Conservation (phyloP, 2,797 vertebrate species). For the Labeo calbasu region DNA sequence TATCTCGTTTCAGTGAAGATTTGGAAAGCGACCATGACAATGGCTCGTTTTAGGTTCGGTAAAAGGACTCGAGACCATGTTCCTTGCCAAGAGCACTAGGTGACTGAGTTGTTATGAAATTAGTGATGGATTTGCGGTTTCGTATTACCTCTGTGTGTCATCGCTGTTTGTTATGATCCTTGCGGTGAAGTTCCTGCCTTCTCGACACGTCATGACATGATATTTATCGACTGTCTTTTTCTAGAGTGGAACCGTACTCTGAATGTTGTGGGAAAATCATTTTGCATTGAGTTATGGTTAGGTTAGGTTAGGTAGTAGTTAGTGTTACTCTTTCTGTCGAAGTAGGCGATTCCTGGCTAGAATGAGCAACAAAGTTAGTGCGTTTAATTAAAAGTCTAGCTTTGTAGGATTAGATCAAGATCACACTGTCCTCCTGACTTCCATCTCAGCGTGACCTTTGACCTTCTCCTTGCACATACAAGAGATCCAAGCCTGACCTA, state of each 20-base stretch:
- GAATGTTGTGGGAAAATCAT: not conserved
- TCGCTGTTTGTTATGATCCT: slow-evolving; percentile 45
- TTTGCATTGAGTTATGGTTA: not conserved
- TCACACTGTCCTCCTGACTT: not conserved
- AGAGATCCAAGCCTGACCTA: slow-evolving; percentile 28
- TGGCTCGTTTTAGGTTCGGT: slow-evolving; percentile 24
- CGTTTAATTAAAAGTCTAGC: not conserved
- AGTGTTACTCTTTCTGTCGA: not conserved
- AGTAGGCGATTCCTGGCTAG: no score
- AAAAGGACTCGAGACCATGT: slow-evolving; percentile 17
- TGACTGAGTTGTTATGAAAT: slow-evolving; percentile 50
- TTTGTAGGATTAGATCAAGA: not conserved
- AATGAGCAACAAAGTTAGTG: not conserved
- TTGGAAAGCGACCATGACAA: slow-evolving; percentile 18
- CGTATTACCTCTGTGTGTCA: slow-evolving; percentile 46
- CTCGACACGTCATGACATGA: slow-evolving; percentile 23
- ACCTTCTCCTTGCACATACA: slow-evolving; percentile 32
- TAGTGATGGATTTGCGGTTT: slow-evolving; percentile 44
- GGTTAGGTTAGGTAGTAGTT: not conserved
- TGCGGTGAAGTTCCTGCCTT: slow-evolving; percentile 9
- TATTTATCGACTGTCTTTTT: slow-evolving; percentile 1
- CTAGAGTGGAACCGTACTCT: not conserved
- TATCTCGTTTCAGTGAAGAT: slow-evolving; percentile 39
- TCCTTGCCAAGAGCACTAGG: slow-evolving; percentile 32
- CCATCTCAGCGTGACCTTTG: slow-evolving; percentile 34